phyloP scores from a whole-genome alignment of 2,888 invertebrate genomes.

The Elysia crispata region DNA sequence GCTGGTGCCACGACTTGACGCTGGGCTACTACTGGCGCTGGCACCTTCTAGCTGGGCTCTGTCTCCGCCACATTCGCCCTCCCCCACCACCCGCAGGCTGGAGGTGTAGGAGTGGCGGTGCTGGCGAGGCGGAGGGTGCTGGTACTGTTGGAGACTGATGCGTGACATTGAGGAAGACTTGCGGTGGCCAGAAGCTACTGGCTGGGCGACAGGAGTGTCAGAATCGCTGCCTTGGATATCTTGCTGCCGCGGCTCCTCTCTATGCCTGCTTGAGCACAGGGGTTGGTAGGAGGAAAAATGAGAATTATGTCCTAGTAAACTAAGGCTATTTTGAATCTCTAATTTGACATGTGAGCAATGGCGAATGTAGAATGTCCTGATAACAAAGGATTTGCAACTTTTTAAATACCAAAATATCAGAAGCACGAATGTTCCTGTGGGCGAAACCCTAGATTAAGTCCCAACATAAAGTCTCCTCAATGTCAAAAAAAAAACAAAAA shows the following conservation, averaged over 20 bases:
- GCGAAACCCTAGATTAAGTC: too few species aligned
- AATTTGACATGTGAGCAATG: too few species aligned
- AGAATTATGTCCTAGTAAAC: too few species aligned
- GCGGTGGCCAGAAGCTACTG: slow-evolving; percentile 40
- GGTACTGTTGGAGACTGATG: not conserved
- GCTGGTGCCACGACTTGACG: slow-evolving; percentile 60
- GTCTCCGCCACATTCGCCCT: slow-evolving; percentile 24
- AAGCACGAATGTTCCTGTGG: too few species aligned
- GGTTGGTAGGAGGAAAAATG: too few species aligned
- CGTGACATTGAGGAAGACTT: not conserved
- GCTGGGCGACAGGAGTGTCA: slow-evolving; percentile 51
- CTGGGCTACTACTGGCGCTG: slow-evolving; percentile 69
- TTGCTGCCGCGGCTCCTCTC: not conserved
- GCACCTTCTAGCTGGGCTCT: slow-evolving; percentile 68
- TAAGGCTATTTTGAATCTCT: too few species aligned
- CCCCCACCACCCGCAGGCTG: slow-evolving; percentile 52
- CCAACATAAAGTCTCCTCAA: too few species aligned
- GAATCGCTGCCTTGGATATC: slow-evolving; percentile 64
- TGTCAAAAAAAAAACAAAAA: too few species aligned
- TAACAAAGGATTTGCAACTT: too few species aligned
- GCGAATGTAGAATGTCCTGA: too few species aligned
- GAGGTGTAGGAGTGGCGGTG: not conserved
- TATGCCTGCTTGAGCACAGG: slow-evolving; percentile 28
- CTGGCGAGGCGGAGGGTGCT: not conserved
- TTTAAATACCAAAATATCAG: too few species aligned